Conservation (phyloP, 2,888 invertebrate genomes). For the Pachliopta kotzebuea region DNA sequence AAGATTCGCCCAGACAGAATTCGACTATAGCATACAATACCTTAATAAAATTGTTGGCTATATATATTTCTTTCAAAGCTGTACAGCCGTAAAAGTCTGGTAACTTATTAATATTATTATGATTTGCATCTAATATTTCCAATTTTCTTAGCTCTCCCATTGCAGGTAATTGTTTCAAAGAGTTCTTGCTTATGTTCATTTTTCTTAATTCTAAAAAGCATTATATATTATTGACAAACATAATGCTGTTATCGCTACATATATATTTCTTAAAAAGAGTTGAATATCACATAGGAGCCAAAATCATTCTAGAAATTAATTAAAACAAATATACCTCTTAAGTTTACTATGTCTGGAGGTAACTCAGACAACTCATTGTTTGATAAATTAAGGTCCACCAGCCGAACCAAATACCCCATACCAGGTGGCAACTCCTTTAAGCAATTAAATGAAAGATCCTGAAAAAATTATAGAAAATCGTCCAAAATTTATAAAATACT, state of each 20-base stretch:
- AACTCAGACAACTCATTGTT: slow-evolving; percentile 87
- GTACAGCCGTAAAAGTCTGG: slow-evolving; percentile 90
- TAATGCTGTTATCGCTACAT: background rate
- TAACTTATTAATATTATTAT: slow-evolving; percentile 88
- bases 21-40: slow-evolving; percentile 58
- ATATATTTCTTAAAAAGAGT: background rate
- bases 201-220: slow-evolving; percentile 83
- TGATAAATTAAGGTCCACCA: slow-evolving; percentile 86
- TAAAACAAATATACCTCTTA: slow-evolving; percentile 83
- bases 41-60: slow-evolving; percentile 90
- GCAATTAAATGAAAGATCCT: slow-evolving; percentile 91
- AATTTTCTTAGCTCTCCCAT: slow-evolving; percentile 88
- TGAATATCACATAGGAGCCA: background rate
- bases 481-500: no score
- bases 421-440: slow-evolving; percentile 87
- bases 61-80: slow-evolving; percentile 88
- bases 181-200: slow-evolving; percentile 87
- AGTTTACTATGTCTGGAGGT: slow-evolving; percentile 90
- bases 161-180: slow-evolving; percentile 82
- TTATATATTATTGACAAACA: background rate
- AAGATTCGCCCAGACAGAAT: background rate
- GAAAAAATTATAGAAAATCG: slow-evolving; percentile 39
- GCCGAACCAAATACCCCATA: slow-evolving; percentile 90
- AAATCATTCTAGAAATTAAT: background rate
- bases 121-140: slow-evolving; percentile 88